These are phyloP conservation scores for Rhopalosiphum nymphaeae DNA, from an alignment of 2,888 invertebrate species.

Conservation along the genomic window DNA sequence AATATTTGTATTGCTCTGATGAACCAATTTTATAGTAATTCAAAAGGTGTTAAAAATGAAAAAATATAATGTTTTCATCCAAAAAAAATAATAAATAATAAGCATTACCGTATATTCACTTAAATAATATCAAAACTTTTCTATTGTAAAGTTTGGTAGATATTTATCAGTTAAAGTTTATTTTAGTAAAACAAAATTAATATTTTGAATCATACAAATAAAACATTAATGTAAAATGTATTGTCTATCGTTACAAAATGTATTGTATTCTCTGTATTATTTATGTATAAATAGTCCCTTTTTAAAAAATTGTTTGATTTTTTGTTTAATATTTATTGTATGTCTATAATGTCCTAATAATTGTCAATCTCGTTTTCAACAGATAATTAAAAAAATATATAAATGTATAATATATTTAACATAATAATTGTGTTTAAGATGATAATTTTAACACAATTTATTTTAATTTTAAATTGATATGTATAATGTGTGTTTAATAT, in stretches of 20 bases:
- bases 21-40: background rate
- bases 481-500: background rate
- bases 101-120: background rate
- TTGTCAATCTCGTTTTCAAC: no score
- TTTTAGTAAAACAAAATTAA: background rate
- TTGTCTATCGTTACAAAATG: background rate
- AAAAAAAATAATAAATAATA: background rate
- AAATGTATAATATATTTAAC: background rate
- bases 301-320: background rate
- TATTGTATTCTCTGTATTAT: background rate
- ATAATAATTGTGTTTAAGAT: background rate
- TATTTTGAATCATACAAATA: background rate
- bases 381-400: background rate
- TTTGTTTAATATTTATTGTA: background rate
- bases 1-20: no score
- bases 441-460: background rate
- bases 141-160: background rate
- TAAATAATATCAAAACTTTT: background rate
- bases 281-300: background rate
- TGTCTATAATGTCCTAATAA: no score
- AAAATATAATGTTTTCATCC: background rate
- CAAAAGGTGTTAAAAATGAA: background rate
- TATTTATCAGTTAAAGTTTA: background rate
- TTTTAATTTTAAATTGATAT: conserved; percentile 27
- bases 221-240: background rate